Base-by-base conservation (phyloP, 2,888 invertebrate genomes). In the Calameuta idolon region DNA sequence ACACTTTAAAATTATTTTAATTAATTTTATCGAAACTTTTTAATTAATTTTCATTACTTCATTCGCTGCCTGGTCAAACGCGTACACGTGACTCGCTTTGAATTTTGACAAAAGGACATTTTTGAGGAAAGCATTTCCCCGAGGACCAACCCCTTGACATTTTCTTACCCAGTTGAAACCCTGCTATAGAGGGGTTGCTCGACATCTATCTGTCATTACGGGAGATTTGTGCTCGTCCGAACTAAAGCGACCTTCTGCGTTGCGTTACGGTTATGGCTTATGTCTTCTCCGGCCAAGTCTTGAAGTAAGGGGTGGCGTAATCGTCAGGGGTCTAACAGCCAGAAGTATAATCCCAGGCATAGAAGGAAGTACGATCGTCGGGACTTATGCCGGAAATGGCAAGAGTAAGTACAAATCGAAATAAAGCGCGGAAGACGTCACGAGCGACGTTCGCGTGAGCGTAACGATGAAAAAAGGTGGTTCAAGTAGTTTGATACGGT, bases 201-300 rank as follows among this genome's bases (percentile, higher is more conserved):
- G 85, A 83, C 84, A 82, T 87, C 86, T 87, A 86, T 87, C 82
- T 85, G 87, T 87, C 87, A 86, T 86, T 87, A 86, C 80, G 82
- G 78, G 80, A 86, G 84, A 88, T 87, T 87, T 85, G 85, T 85
- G 83, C 82, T 80, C 82, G 82, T 80, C 81, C 81, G 79, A 84
- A 83, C 80, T 80, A 81, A 82, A 85, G 84, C 83, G 81, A 83
- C 82, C 85, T 86, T 87, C 83, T 83, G 83, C 81, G 82, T 78
- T 79, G 77, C 81, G 84, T 87, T 88, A 89, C 82, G 85, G 82
- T 88, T 87, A 88, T 89, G 85, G 83, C 80, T 80, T 69, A 69
- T 77, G 69, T n/a, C 71, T 71, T 71, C 71, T 71, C 71, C 71
- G 71, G 31, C 31, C 71, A 34, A 55, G 31, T 71, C 71, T 31